Evolutionary conservation across 2,888 invertebrate species (phyloP), one percentile per base, ranked within the genome.

Genomic region (Drosophila greeni): DNA sequence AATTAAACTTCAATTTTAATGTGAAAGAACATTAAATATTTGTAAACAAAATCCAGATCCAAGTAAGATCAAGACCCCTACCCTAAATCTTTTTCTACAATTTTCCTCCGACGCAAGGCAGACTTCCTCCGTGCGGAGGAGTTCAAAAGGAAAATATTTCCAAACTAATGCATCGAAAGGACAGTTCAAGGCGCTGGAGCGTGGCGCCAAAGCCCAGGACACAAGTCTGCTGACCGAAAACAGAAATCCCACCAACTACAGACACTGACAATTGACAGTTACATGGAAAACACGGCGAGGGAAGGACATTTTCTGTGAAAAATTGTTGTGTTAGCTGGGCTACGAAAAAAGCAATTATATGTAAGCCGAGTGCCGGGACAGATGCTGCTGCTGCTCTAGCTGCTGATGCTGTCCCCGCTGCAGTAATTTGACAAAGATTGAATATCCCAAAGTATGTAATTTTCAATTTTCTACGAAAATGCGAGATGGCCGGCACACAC

Each of bases 181-280:
- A 18, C 37, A n/a, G 55, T 34, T 34, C 11, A 62, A 33, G 62
- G 42, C 62, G 9, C 48, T 54, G 16, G 40, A 67, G 40, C 68
- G 39, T 54, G 58, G 37, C 58, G 42, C n/a, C 49, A 43, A 43
- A 45, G 37, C 36, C 24, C 29, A 16, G 43, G 47, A 43, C 48
- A 43, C 34, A 48, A 65, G 49, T 65, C 62, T 39, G 52, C 47
- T 67, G 52, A 48, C 58, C 68, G 23, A 53, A 58, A 42, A 51
- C 33, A 36, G 20, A 66, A 66, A 66, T 66, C 67, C 56, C 31
- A 54, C 56, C 39, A 53, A 64, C 65, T 65, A 66, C 36, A 42
- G 23, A 9, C 33, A 37, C 66, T 43, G 66, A 70, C 70, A 72
- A 71, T 67, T 77, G 82, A 74, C 80, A 78, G 76, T 56, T 71